phyloP scores from a whole-genome alignment of 1,140 invertebrate genomes.

The Pseudomyrmex dendroicus region DNA sequence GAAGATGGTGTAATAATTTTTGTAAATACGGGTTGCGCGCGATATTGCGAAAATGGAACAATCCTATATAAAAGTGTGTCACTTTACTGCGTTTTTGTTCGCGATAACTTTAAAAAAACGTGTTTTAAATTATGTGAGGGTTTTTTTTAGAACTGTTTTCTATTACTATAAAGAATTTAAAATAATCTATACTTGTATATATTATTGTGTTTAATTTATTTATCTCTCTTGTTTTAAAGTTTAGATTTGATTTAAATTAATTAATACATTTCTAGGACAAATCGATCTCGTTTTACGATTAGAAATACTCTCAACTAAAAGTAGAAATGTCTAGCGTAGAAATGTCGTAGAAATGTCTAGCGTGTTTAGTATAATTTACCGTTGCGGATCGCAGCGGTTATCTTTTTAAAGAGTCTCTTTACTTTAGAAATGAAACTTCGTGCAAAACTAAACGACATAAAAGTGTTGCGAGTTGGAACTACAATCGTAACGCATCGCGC shows the following conservation, averaged over 20 bases:
- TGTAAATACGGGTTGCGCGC: slow-evolving; percentile 2
- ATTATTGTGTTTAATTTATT: background rate
- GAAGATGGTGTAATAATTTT: slow-evolving; percentile 38
- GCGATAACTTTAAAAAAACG: slow-evolving; percentile 1
- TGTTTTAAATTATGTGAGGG: background rate
- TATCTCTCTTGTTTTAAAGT: background rate
- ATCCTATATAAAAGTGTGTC: background rate
- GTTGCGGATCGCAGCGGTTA: too few species aligned
- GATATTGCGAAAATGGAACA: slow-evolving; percentile 16
- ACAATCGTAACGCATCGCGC: slow-evolving; percentile 39
- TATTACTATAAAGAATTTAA: background rate
- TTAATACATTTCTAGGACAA: background rate
- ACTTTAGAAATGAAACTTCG: background rate
- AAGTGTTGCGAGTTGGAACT: slow-evolving; percentile 12
- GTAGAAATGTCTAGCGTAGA: background rate
- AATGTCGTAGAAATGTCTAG: background rate
- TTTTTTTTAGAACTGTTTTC: too few species aligned
- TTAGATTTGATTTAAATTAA: background rate
- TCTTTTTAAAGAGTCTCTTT: background rate
- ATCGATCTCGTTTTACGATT: background rate
- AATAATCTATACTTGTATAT: background rate
- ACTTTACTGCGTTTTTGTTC: background rate
- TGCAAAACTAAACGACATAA: background rate
- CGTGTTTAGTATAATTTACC: too few species aligned
- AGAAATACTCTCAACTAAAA: slow-evolving; percentile 1